phyloP scores from a whole-genome alignment of 2,888 invertebrate genomes.

The Netelia melanura region DNA sequence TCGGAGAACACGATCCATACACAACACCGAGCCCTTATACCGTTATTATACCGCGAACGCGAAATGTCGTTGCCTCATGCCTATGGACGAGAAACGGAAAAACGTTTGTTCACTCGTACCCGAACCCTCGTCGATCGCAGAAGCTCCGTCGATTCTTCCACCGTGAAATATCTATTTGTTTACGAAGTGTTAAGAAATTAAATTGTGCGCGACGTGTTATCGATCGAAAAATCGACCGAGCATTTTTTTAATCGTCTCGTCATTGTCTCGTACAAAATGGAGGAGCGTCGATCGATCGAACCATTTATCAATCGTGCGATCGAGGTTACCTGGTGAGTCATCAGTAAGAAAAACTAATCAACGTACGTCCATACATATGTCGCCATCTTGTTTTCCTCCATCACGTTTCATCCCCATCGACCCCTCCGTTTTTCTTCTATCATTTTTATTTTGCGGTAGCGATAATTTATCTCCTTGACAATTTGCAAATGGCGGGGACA shows the following conservation, averaged over 20 bases:
- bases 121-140: constrained; percentile 27
- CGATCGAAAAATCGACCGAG: neutral
- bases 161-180: neutral
- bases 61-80: constrained; percentile 75
- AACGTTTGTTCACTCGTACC: constrained; percentile 60
- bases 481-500: constrained; percentile 22
- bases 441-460: neutral
- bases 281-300: constrained; percentile 36
- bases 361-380: neutral
- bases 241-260: neutral
- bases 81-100: constrained; percentile 68
- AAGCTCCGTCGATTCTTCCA: neutral
- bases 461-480: neutral
- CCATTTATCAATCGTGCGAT: constrained; percentile 7
- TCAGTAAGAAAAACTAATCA: neutral
- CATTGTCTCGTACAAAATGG: neutral
- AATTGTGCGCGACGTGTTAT: neutral
- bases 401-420: neutral
- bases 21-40: constrained; percentile 55
- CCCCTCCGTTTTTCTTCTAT: neutral
- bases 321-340: constrained; percentile 59
- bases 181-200: constrained; percentile 9
- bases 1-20: constrained; percentile 33
- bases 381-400: neutral
- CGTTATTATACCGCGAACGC: constrained; percentile 78